phyloP scores from a whole-genome alignment of 2,797 vertebrate species.

The Manis crassicaudata region DNA sequence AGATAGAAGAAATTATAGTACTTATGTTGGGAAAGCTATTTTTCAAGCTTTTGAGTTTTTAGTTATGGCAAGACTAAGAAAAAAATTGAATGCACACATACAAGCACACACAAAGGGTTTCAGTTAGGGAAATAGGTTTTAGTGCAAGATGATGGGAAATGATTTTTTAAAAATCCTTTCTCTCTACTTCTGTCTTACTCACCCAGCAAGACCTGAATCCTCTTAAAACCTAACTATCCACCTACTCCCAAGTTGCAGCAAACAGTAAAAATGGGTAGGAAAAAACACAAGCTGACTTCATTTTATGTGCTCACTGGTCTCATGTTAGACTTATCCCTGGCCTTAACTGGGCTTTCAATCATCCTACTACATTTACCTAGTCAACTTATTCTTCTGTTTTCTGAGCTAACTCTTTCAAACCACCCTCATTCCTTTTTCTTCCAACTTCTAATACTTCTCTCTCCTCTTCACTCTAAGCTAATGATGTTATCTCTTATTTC shows the following conservation, averaged over 20 bases:
- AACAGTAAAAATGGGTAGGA: not conserved
- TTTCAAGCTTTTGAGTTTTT: constrained; percentile 73
- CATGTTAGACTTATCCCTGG: not conserved
- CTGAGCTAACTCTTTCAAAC: not conserved
- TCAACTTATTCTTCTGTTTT: constrained; percentile 40
- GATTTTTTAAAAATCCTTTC: not conserved
- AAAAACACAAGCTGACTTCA: not conserved
- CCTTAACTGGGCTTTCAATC: not conserved
- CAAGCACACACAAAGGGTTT: constrained; percentile 65
- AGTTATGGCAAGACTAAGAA: constrained; percentile 68
- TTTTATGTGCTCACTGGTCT: not conserved
- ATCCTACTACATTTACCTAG: not conserved
- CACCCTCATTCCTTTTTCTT: not conserved
- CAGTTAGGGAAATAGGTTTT: constrained; percentile 56
- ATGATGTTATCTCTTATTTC: constrained; percentile 25
- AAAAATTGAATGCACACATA: constrained; percentile 58
- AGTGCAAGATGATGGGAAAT: constrained; percentile 63
- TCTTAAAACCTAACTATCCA: constrained; percentile 32
- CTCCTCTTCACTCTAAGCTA: not conserved
- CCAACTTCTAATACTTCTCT: not conserved
- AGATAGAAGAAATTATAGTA: constrained; percentile 76
- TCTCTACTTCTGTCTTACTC: not conserved
- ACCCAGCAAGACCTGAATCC: not conserved
- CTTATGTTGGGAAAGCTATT: constrained; percentile 70
- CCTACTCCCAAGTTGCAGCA: not conserved